Evolutionary conservation across 37 sponge, comb jelly and placozoan species (phyloP).

Genomic region (Crambe crambe): DNA sequence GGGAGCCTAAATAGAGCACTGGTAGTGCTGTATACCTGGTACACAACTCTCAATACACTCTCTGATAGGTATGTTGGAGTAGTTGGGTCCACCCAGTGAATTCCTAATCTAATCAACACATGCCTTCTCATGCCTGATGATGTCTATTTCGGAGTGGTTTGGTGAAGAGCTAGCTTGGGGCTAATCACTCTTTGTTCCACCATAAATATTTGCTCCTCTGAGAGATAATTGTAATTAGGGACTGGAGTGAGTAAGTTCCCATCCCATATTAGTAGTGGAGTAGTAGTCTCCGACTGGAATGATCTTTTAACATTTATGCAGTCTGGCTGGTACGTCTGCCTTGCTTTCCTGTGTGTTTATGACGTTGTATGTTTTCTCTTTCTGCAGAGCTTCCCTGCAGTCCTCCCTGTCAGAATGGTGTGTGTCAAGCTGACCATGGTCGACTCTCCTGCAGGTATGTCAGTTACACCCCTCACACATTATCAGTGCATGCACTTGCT

Average conservation of each 20-base stretch:
- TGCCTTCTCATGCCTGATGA: not conserved
- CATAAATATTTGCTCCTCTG: not conserved
- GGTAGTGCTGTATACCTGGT: not conserved
- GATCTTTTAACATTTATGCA: too few relatives aligned
- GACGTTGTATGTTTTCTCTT: too few relatives aligned
- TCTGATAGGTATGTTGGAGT: too few relatives aligned
- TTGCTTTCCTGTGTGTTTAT: too few relatives aligned
- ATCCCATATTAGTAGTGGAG: not conserved
- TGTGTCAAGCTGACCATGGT: slow-evolving; percentile 23
- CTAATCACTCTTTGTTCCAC: not conserved
- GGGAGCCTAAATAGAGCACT: not conserved
- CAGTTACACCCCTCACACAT: not conserved
- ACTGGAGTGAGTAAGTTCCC: too few relatives aligned
- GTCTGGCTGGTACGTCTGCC: too few relatives aligned
- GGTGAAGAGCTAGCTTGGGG: not conserved
- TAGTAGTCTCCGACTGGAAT: too few relatives aligned
- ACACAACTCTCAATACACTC: not conserved
- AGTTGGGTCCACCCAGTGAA: not conserved
- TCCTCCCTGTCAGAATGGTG: slow-evolving; percentile 30
- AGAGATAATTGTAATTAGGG: not conserved
- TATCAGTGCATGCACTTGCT: not conserved
- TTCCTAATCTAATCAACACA: not conserved
- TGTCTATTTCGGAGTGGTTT: not conserved
- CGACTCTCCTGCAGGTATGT: slow-evolving; percentile 30
- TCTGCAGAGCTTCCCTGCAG: slow-evolving; percentile 5